A percentile compares a stretch with the other conserved stretches of the same genome.
These are phyloP conservation scores for Anguilla obscura DNA, from an alignment of 2,797 vertebrate species.

Conservation along the genomic window DNA sequence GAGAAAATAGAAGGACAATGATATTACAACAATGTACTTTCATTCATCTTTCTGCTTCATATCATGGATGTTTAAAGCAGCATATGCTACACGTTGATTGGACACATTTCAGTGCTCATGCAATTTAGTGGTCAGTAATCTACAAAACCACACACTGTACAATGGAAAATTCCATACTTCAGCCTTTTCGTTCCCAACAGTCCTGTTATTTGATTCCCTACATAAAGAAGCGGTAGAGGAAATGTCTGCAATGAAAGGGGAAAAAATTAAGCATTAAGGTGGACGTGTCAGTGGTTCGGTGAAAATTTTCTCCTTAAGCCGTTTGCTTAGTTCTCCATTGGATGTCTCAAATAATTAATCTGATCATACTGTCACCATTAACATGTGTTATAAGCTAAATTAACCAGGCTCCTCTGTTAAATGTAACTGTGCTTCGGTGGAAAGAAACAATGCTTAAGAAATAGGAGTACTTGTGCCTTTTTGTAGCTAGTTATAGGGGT, in stretches of 20 bases:
- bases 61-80: background rate
- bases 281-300: background rate
- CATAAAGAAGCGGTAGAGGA: constrained; percentile 93
- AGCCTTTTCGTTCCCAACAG: constrained; percentile 94
- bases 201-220: constrained; percentile 96
- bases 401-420: background rate
- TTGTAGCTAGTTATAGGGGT: background rate
- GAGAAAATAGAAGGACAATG: constrained; percentile 28
- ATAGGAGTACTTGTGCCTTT: background rate
- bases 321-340: background rate
- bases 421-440: background rate
- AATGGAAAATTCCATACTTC: constrained; percentile 73
- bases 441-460: background rate
- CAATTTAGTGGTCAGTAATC: background rate
- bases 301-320: background rate
- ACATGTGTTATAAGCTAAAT: background rate
- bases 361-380: background rate
- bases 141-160: background rate
- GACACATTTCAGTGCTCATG: constrained; percentile 5
- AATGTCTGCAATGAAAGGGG: constrained; percentile 79
- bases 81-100: background rate
- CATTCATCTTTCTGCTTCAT: background rate
- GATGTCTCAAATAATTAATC: background rate
- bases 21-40: background rate
- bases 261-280: background rate